Evolutionary conservation across 2,888 invertebrate species (phyloP).

Genomic region (Drosophila anomelani): DNA sequence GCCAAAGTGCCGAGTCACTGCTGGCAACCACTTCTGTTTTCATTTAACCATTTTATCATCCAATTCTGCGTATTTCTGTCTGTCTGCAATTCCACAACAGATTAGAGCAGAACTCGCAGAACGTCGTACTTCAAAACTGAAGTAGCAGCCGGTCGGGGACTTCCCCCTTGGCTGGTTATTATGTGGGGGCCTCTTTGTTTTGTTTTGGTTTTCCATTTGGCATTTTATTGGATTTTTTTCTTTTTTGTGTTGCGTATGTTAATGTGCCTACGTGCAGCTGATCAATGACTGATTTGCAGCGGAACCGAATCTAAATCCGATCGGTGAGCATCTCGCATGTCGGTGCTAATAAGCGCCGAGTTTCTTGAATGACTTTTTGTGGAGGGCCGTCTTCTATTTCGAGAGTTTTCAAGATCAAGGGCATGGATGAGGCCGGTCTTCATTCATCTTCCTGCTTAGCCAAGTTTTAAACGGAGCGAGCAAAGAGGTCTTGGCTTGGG

Average conservation of each 20-base stretch:
- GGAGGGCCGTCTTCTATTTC: conserved; percentile 32
- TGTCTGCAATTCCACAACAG: conserved; percentile 27
- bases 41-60: conserved; percentile 60
- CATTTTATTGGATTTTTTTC: conserved; percentile 2
- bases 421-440: conserved; percentile 17
- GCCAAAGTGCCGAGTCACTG: conserved; percentile 60
- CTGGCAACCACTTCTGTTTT: conserved; percentile 52
- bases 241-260: conserved; percentile 14
- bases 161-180: conserved; percentile 21
- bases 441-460: conserved; percentile 38
- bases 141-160: conserved; percentile 16
- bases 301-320: conserved; percentile 11
- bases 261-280: conserved; percentile 44
- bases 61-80: conserved; percentile 30
- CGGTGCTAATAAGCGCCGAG: conserved; percentile 31
- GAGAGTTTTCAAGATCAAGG: conserved; percentile 40
- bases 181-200: conserved; percentile 23
- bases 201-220: conserved; percentile 23
- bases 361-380: conserved; percentile 20
- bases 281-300: conserved; percentile 38
- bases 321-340: conserved; percentile 36
- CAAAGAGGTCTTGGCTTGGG: not conserved
- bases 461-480: conserved; percentile 8
- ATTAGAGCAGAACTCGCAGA: conserved; percentile 22
- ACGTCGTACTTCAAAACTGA: conserved; percentile 13